phyloP scores from a whole-genome alignment of 1,140 invertebrate species.

The Camponotus floridanus region DNA sequence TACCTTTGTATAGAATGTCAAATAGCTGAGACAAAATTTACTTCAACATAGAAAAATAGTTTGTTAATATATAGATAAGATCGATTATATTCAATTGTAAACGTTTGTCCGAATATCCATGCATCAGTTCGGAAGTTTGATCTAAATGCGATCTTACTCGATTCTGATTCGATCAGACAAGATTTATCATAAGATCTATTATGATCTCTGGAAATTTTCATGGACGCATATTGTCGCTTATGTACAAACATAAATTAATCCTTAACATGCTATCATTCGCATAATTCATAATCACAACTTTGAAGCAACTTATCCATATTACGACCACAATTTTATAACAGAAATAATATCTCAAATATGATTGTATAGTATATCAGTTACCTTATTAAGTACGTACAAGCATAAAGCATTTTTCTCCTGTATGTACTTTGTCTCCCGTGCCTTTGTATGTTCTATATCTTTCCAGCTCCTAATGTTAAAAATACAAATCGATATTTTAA shows the following conservation, averaged over 20 bases:
- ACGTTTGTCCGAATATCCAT: slow-evolving; percentile 45
- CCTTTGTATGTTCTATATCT: slow-evolving; percentile 25
- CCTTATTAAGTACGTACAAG: slow-evolving; percentile 79
- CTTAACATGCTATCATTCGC: slow-evolving; percentile 60
- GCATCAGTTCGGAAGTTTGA: slow-evolving; percentile 52
- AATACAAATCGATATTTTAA: slow-evolving; percentile 53
- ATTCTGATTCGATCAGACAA: slow-evolving; percentile 57
- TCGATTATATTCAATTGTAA: slow-evolving; percentile 48
- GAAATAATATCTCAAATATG: slow-evolving; percentile 66
- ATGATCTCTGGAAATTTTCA: slow-evolving; percentile 52
- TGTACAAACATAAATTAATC: slow-evolving; percentile 77
- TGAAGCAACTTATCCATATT: slow-evolving; percentile 71
- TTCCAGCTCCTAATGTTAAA: slow-evolving; percentile 50
- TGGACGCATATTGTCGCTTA: slow-evolving; percentile 66
- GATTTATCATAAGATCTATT: slow-evolving; percentile 56
- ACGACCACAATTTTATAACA: slow-evolving; percentile 69
- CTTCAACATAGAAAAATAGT: slow-evolving; percentile 74
- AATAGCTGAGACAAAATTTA: slow-evolving; percentile 60
- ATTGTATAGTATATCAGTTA: slow-evolving; percentile 65
- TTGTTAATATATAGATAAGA: slow-evolving; percentile 60
- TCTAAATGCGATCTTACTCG: slow-evolving; percentile 59
- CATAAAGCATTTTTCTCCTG: slow-evolving; percentile 68
- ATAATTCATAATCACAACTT: slow-evolving; percentile 55
- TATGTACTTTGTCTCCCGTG: slow-evolving; percentile 36
- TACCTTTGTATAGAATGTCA: slow-evolving; percentile 68